Conservation (phyloP, 2,888 invertebrate species). For the Lithophane leautieri region DNA sequence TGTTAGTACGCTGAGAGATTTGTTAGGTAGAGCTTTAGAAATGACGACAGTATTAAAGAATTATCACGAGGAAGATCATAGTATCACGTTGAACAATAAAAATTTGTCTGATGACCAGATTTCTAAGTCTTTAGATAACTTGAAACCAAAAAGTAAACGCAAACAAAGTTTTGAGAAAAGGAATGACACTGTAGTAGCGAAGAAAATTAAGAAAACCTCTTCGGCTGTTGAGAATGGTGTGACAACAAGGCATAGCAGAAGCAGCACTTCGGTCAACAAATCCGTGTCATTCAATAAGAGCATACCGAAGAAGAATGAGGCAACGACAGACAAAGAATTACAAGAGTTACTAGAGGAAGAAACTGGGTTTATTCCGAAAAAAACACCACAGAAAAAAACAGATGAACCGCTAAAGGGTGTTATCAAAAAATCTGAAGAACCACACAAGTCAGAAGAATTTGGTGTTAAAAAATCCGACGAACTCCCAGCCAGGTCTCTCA, state of each 20-base stretch:
- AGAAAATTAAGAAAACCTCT: conserved; percentile 12
- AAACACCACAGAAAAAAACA: neutral
- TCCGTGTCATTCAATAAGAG: conserved; percentile 24
- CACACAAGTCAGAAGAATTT: neutral
- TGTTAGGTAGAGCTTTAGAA: conserved; percentile 76
- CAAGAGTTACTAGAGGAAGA: conserved; percentile 15
- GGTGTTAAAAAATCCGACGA: conserved; percentile 6
- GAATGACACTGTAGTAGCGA: conserved; percentile 20
- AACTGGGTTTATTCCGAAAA: neutral
- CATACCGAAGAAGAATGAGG: neutral
- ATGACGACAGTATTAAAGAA: conserved; percentile 75
- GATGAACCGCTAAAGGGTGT: conserved; percentile 2
- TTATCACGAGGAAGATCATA: conserved; percentile 64
- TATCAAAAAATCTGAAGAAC: conserved; percentile 2
- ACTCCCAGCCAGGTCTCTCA: conserved; percentile 4
- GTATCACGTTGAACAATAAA: conserved; percentile 65
- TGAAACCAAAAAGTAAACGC: conserved; percentile 43
- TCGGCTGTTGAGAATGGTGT: conserved; percentile 41
- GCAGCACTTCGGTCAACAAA: conserved; percentile 14
- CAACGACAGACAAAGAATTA: conserved; percentile 3
- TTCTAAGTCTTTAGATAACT: conserved; percentile 23
- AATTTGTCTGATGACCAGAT: conserved; percentile 62
- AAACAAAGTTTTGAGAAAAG: conserved; percentile 41
- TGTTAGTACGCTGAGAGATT: conserved; percentile 65
- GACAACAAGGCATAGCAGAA: conserved; percentile 31